phyloP scores from a whole-genome alignment of 1,140 invertebrate species.

The Ericerus pela region DNA sequence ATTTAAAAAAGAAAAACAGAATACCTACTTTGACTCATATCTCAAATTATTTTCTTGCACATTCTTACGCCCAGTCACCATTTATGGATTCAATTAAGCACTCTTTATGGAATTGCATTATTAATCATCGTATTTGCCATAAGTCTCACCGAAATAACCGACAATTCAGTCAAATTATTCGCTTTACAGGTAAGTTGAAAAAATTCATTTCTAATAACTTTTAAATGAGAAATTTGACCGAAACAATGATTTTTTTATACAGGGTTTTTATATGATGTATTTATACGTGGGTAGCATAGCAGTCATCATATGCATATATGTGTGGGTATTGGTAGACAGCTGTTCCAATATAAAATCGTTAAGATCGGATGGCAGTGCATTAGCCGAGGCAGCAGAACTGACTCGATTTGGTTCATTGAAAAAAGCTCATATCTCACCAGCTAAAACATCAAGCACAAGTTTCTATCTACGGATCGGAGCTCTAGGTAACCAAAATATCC shows the following conservation, averaged over 20 bases:
- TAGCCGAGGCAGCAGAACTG: conserved; percentile 33
- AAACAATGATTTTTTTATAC: conserved; percentile 15
- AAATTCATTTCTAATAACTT: background rate
- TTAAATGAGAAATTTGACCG: background rate
- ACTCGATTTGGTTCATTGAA: conserved; percentile 41
- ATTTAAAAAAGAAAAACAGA: too few relatives aligned
- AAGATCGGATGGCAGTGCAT: conserved; percentile 22
- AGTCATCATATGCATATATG: conserved; percentile 48
- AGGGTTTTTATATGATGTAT: conserved; percentile 49
- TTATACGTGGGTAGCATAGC: conserved; percentile 45
- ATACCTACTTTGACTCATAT: background rate
- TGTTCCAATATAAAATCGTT: conserved; percentile 32
- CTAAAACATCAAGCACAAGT: conserved; percentile 40
- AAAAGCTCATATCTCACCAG: conserved; percentile 38
- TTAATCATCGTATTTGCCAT: conserved; percentile 42
- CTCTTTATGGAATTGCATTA: conserved; percentile 44
- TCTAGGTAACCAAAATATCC: conserved; percentile 35
- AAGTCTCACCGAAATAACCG: conserved; percentile 42
- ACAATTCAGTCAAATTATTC: conserved; percentile 39
- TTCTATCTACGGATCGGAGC: conserved; percentile 51
- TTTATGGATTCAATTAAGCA: conserved; percentile 41
- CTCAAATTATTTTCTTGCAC: background rate
- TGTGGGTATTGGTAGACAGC: conserved; percentile 43
- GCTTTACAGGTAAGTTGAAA: conserved; percentile 40
- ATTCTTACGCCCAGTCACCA: conserved; percentile 34